Evolutionary conservation across 1,140 invertebrate species (phyloP).

Genomic region (Pygmarrhopalites habei): DNA sequence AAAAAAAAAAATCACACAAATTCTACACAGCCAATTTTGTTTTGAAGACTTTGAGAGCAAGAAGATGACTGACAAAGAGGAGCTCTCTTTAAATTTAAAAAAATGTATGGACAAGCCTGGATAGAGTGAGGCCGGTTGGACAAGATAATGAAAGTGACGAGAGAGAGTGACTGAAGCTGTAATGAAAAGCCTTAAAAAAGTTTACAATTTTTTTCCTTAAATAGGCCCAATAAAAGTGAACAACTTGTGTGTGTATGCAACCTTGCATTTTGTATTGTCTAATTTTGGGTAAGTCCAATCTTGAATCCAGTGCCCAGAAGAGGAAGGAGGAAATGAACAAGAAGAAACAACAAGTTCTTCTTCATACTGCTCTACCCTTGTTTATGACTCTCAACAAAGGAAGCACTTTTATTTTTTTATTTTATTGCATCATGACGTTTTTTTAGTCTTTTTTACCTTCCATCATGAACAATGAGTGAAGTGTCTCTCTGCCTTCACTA

Average conservation of each 20-base stretch:
- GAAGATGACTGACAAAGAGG: too few relatives aligned
- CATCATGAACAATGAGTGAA: background rate
- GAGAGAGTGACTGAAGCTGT: background rate
- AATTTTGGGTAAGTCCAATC: background rate
- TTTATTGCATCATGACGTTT: conserved; percentile 7
- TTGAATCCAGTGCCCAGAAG: too few relatives aligned
- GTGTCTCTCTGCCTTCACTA: background rate
- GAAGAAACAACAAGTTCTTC: background rate
- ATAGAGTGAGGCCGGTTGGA: too few relatives aligned
- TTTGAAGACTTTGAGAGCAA: too few relatives aligned
- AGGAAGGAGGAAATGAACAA: background rate
- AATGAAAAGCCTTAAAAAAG: background rate
- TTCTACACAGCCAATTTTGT: too few relatives aligned
- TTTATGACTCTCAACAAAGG: background rate
- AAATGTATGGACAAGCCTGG: too few relatives aligned
- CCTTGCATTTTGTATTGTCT: conserved; percentile 1
- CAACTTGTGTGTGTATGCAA: too few relatives aligned
- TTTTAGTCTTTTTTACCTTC: background rate
- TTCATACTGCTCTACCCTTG: background rate
- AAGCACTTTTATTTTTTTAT: conserved; percentile 10
- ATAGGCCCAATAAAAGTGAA: conserved; percentile 7
- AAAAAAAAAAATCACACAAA: too few relatives aligned
- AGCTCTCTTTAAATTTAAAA: too few relatives aligned
- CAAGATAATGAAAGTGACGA: background rate
- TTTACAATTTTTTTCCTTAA: conserved; percentile 5